These are phyloP conservation scores for Amblyopsis hoosieri DNA, from an alignment of 2,797 vertebrate genomes.

Conservation along the genomic window DNA sequence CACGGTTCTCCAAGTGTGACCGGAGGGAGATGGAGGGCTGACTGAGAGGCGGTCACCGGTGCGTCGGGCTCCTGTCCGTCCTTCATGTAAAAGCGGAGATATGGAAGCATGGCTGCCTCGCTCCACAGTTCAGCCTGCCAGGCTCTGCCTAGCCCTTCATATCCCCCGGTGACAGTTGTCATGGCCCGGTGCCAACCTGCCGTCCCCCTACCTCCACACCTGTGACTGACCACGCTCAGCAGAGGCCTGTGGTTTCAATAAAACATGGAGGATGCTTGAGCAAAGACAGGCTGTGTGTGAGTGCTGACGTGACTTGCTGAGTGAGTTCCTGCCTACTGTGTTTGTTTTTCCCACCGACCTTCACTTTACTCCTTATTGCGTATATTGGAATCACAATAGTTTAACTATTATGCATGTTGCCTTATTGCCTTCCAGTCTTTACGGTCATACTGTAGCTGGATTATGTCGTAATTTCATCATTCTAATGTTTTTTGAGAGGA, in stretches of 20 bases:
- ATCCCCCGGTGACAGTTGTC: constrained; percentile 66
- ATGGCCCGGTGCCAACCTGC: constrained; percentile 44
- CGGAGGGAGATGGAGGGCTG: constrained; percentile 51
- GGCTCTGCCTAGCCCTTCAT: constrained; percentile 51
- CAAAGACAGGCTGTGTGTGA: constrained; percentile 11
- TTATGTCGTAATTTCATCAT: too few relatives aligned
- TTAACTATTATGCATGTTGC: too few relatives aligned
- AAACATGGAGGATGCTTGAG: constrained; percentile 42
- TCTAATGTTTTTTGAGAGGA: too few relatives aligned
- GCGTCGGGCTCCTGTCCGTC: constrained; percentile 30
- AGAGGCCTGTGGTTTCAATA: constrained; percentile 57
- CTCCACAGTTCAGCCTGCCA: constrained; percentile 41
- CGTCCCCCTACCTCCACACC: constrained; percentile 44
- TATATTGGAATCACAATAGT: background rate
- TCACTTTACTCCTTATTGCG: background rate
- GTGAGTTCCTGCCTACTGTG: constrained; percentile 27
- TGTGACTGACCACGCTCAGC: constrained; percentile 61
- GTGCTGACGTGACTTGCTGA: constrained; percentile 23
- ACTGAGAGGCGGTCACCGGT: constrained; percentile 44
- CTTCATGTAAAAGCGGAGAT: constrained; percentile 37
- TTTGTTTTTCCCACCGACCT: constrained; percentile 12
- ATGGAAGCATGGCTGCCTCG: constrained; percentile 50
- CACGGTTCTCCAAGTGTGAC: constrained; percentile 64
- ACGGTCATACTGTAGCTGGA: too few relatives aligned
- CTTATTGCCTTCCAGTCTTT: too few relatives aligned